Conservation (phyloP, 35 echinoderm and acorn worm genomes). For the Eucidaris tribuloides region DNA sequence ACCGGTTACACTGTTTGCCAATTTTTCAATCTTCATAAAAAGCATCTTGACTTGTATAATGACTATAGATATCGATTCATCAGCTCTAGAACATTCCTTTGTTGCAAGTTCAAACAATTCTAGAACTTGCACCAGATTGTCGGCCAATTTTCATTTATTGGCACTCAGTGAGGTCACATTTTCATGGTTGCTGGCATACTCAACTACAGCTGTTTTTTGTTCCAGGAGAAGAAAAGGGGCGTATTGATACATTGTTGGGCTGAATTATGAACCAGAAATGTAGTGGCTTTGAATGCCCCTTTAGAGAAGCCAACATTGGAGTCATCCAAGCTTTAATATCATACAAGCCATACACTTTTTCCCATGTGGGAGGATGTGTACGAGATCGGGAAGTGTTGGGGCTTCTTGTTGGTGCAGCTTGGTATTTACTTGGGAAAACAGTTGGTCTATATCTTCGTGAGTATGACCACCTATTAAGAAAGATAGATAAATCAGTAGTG, state of each 20-base stretch:
- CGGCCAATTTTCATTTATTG: constrained; percentile 31
- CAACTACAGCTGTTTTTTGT: constrained; percentile 27
- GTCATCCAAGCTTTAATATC: no score
- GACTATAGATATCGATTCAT: background rate
- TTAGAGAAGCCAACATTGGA: no score
- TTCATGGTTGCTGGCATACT: constrained; percentile 41
- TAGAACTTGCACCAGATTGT: constrained; percentile 1
- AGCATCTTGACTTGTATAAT: background rate
- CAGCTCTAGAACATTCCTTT: background rate
- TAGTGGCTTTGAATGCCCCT: no score
- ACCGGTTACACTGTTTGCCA: background rate
- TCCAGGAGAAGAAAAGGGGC: background rate
- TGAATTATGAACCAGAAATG: no score
- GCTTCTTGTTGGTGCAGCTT: no score
- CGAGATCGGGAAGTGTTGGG: no score
- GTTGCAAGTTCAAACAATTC: background rate
- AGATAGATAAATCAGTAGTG: no score
- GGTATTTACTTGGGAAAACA: no score
- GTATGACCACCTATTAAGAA: no score
- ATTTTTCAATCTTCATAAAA: background rate
- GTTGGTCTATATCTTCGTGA: no score
- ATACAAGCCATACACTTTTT: no score
- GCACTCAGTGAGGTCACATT: constrained; percentile 1
- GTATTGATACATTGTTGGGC: background rate
- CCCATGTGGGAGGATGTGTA: no score